Evolutionary conservation across 2,888 invertebrate species (phyloP), one percentile per base, ranked within the genome.

Genomic region (Drosophila nr. perissopoda): DNA sequence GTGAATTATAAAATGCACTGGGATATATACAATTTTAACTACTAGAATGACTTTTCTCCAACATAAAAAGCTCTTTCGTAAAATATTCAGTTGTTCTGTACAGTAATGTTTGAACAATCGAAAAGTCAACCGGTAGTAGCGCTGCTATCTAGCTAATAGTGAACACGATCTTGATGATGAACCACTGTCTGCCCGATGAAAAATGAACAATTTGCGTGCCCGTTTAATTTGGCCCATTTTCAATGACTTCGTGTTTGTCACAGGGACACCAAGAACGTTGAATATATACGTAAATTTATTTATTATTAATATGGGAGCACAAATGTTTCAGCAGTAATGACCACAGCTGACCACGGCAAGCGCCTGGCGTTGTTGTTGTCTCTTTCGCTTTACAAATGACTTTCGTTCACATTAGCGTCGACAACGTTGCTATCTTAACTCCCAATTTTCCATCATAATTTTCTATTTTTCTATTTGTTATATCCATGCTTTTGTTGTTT

Each of bases 381-480:
- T 69, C 33, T 51, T 11, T 57, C 38, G 53, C 51, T 65, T 84
- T 74, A 82, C 74, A 82, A 82, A 84, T 86, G 86, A 77, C 75
- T 81, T 78, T 77, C 57, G 75, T 78, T 76, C 82, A 83, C 81
- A 83, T 81, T 75, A 83, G 71, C 60, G 48, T 62, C 71, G 76
- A 60, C 75, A 45, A 57, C 79, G 58, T 72, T 48, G 71, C 73
- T 73, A 77, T 79, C 79, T 83, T 70, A 81, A 79, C 81, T 86
- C 84, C 82, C 83, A 86, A 87, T 84, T 86, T 87, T 86, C 82
- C 79, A 83, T 86, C 73, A 82, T 84, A 82, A 84, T 84, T 84
- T 82, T 82, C 73, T 69, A 75, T 80, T 70, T 74, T 81, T 71
- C 76, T 73, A 82, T 84, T 83, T 83, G 74, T 86, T 86, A 70